Base-by-base conservation (phyloP, 23 tunicate species). In the Diplosoma virens region DNA sequence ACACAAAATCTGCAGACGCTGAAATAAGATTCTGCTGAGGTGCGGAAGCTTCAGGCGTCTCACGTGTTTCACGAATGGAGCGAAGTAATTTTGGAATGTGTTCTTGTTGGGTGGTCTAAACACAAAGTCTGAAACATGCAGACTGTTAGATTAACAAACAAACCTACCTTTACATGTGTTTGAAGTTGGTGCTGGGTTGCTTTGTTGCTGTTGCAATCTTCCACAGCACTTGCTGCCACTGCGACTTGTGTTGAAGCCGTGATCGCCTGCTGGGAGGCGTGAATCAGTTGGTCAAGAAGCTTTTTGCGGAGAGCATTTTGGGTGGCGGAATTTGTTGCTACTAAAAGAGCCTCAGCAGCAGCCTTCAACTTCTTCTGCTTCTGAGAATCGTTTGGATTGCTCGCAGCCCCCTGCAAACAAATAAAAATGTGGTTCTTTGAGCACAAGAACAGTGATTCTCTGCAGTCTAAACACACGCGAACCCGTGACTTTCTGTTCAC, bases 321-420 rank as follows among this genome's bases (percentile, higher is more conserved):
- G 31, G 97, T 87, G 23, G 97, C 97, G 14, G 97, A 79, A 45
- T 90, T 90, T 26, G 97, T 84, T 52, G 90, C 97, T 5, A 82
- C 72, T 1, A 86, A 79, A 0, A 90, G 86, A 59, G 84, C 80
- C 46, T 90, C 97, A 3, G 97, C 97, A 17, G 97, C 97, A 0
- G 47, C 71, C 55, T 90, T 90, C 0, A 90, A 33, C 1, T 82
- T 79, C 47, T 90, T 85, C 58, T 90, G 97, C 32, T 79, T 82
- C 52, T 76, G 79, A 1, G 97, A 90, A 88, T 90, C 97, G 53
- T 90, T 79, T 26, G 97, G 97, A 59, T 84, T 90, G 73, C 65
- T 79, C 47, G 97, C 97, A n/a, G 96, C 87, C 3, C 88, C 97
- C 97, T 89, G 58, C 25, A 67, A n/a, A n/a, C 50, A n/a, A n/a